Evolutionary conservation across 1,140 invertebrate genomes (phyloP), one percentile per base, ranked within the genome.

Genomic region (Cydia splendana): DNA sequence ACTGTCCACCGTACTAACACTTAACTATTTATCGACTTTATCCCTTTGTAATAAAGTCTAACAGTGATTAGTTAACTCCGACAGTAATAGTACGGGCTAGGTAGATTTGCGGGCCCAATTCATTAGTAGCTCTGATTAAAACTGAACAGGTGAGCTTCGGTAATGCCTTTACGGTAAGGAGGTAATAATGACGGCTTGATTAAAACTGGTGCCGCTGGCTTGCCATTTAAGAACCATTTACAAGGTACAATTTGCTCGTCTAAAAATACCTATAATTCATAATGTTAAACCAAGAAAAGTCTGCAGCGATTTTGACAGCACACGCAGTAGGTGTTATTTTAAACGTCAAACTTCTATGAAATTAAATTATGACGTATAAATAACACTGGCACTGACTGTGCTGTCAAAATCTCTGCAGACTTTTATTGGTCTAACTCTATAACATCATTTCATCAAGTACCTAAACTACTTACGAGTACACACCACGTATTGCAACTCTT

Each of bases 391-490:
- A n/a, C n/a, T n/a, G n/a, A n/a, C n/a, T n/a, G n/a, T n/a, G n/a
- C n/a, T n/a, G n/a, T n/a, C n/a, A n/a, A n/a, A n/a, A n/a, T n/a
- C n/a, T n/a, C n/a, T n/a, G n/a, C n/a, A n/a, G n/a, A n/a, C n/a
- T n/a, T n/a, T n/a, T n/a, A n/a, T n/a, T n/a, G n/a, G n/a, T n/a
- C n/a, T n/a, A n/a, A n/a, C n/a, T n/a, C n/a, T 4, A 4, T 30
- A 30, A 3, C 30, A 30, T 4, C 30, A 30, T 7, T 38, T 38
- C 34, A 38, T 38, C 6, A 38, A 38, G 34, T 38, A 38, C 0
- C 0, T 2, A n/a, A n/a, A n/a, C n/a, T n/a, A n/a, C n/a, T n/a
- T n/a, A n/a, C 0, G 9, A 0, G 0, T 3, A 38, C 0, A 38
- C 34, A 38, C 34, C 0, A 38, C 34, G 34, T 0, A 38, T 38